Evolutionary conservation across 2,888 invertebrate species (phyloP), one percentile per base, ranked within the genome.

Genomic region (Neoascia interrupta): DNA sequence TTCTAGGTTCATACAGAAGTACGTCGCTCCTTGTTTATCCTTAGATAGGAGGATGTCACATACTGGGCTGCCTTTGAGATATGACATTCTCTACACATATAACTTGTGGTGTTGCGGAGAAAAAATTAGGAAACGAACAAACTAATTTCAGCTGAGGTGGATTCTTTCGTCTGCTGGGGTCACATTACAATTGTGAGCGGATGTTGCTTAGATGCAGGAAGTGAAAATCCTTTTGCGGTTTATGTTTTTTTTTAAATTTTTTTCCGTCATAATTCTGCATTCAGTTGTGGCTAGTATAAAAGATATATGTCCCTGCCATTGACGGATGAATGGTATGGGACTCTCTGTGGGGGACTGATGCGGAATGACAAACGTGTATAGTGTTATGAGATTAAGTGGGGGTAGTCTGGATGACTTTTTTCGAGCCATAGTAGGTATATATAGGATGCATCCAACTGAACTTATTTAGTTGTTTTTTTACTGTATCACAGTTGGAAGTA

Each of bases 31-130:
- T 16, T 13, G 37, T 45, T 45, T 16, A 11, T 58, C 45, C 45
- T 53, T 18, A 15, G 37, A 39, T 31, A 16, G 45, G 60, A 43
- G 37, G 23, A 56, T 45, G 66, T 58, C 66, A 73, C 56, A 63
- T 72, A 45, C 60, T 39, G 60, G 66, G 28, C 28, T 53, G 73
- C 39, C 15, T 39, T 37, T 73, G 74, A 54, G 60, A 54, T 60
- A 68, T 60, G 60, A 66, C 53, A 36, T 51, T 41, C 34, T 36
- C 6, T 18, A 37, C 18, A 4, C n/a, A 31, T 18, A 21, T 13
- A 39, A 43, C 19, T 51, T n/a, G n/a, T n/a, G n/a, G 21, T 41
- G 31, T 41, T 10, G 34, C 34, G 28, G 21, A 5, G 15, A 31
- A 10, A 41, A 49, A 16, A 36, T 37, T n/a, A n/a, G n/a, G n/a